Base-by-base conservation (phyloP, 2,888 invertebrate species). In the Oxyteleia sp. region DNA sequence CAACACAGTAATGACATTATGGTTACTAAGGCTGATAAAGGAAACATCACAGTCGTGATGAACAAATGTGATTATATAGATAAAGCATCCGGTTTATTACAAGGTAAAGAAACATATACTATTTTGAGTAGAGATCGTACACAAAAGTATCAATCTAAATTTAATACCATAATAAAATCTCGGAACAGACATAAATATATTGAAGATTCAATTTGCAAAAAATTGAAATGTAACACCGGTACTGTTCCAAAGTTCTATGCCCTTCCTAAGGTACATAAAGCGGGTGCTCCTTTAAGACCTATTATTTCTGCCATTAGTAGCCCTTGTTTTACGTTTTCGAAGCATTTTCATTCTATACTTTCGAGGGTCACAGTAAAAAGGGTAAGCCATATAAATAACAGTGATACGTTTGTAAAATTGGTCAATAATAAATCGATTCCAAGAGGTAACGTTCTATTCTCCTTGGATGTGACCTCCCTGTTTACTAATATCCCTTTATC, bases 401-500 rank as follows among this genome's bases (percentile, higher is more conserved):
- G 64, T 4, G 4, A 5, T 7, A 15, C 18, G 8, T 64, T 64
- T 29, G 35, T 8, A 20, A 20, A 35, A 18, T 18, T 15, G 18
- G 38, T 49, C 23, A 11, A 20, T 10, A 4, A 38, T 0, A 1
- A 2, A 4, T 11, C 0, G 4, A 35, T 55, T 16, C 55, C 55
- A 3, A 8, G 5, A 20, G 13, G 32, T 35, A 16, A 23, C 16
- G 11, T 23, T 7, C 1, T 64, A n/a, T 10, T 63, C 7, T 63
- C 63, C 2, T 10, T 61, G 10, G 61, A 61, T 55, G 55, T 55
- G 16, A 11, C 29, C 32, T 55, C 55, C n/a, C 35, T 55, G 4
- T 59, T 59, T 41, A 63, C 63, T n/a, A 63, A 63, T 13, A 63
- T 63, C 1, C 63, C 63, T 1, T 13, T 63, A 5, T 16, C 45